Evolutionary conservation across 2,888 invertebrate genomes (phyloP), one percentile per base, ranked within the genome.

Genomic region (Drosophila pseudotakahashii): DNA sequence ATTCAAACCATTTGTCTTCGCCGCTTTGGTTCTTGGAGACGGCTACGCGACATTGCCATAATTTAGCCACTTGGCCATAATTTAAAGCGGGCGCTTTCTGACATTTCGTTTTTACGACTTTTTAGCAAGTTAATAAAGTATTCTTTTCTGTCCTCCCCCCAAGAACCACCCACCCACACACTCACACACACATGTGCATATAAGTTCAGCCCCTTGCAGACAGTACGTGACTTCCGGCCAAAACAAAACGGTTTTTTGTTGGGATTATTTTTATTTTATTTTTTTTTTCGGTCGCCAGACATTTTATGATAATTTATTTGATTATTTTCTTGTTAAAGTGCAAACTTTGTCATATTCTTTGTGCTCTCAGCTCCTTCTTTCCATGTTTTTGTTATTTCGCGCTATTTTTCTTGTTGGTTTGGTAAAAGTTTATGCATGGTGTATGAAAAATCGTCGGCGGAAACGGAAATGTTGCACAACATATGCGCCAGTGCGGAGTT

Each of bases 171-270:
- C 16, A 53, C 32, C 10, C 13, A 37, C 64, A 51, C 16, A 53
- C 32, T 9, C 13, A 37, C 64, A 51, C 13, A 23, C 55, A 74
- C 74, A 67, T 75, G 80, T 71, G 52, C 44, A 45, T 34, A 53
- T 59, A 10, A 44, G 62, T 36, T 69, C 23, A 41, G 51, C 55
- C 67, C 53, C 44, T 53, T 67, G 78, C 78, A 86, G 84, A 80
- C 88, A 80, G 83, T 83, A 88, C 84, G 88, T 84, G 84, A 86
- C 84, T 84, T 84, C 88, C 84, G 84, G 88, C 84, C 84, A 84
- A 83, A 86, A 84, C 84, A 84, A 83, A 84, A 84, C 81, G 83
- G 83, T 82, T 84, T 84, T 77, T 78, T 75, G 77, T 67, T 66
- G 67, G 26, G 26, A 47, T 26, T 66, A 53, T 51, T 42, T 42